Conservation (phyloP, 30 jellyfish, hydroid and myxozoan species). For the Hydra vulgaris region DNA sequence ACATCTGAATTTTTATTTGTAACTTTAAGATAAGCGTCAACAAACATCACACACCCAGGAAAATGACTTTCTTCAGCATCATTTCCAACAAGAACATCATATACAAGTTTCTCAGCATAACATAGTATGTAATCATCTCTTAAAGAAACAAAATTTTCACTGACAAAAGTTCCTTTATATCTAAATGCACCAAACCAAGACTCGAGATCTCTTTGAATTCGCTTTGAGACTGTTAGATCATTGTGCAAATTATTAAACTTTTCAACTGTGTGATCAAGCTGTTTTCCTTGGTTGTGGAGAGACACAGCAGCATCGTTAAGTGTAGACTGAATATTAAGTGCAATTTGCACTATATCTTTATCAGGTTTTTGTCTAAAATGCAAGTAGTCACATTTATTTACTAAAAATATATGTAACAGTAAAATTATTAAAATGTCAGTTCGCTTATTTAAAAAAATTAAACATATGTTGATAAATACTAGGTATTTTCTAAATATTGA, state of each 20-base stretch:
- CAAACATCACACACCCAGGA: conserved; percentile 31
- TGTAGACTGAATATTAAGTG: conserved; percentile 50
- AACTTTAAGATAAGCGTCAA: conserved; percentile 23
- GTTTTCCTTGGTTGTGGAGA: conserved; percentile 78
- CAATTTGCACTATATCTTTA: conserved; percentile 42
- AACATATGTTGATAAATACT: no score
- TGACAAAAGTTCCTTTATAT: conserved; percentile 1
- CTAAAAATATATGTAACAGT: not conserved
- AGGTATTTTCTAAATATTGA: no score
- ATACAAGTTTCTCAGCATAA: conserved; percentile 15
- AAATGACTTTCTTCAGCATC: conserved; percentile 55
- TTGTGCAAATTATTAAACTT: conserved; percentile 42
- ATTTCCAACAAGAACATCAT: conserved; percentile 35
- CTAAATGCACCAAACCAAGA: conserved; percentile 91
- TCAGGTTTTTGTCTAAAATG: not conserved
- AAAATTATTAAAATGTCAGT: no score
- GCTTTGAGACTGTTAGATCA: conserved; percentile 55
- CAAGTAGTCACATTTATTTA: not conserved
- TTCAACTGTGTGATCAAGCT: conserved; percentile 30
- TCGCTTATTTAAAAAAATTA: no score
- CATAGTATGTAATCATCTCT: conserved; percentile 13
- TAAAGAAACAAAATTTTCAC: not conserved
- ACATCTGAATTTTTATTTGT: conserved; percentile 16
- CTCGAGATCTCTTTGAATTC: conserved; percentile 48
- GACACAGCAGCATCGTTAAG: conserved; percentile 46